Evolutionary conservation across 2,888 invertebrate species (phyloP).

Genomic region (Syrphus vitripennis): DNA sequence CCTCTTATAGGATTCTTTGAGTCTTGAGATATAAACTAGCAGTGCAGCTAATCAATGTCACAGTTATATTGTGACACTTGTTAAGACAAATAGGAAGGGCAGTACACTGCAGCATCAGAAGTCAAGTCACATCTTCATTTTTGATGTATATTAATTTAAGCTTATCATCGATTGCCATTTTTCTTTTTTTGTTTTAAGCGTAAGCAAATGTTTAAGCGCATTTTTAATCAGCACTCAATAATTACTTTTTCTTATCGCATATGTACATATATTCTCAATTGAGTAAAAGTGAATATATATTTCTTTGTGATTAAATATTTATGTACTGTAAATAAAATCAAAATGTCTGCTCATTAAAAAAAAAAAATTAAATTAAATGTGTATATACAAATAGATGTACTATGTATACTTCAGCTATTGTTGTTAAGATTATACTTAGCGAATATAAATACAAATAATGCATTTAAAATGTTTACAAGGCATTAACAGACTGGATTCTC

Average conservation of each 20-base stretch:
- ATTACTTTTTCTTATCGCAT: slow-evolving; percentile 49
- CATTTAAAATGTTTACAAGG: slow-evolving; percentile 55
- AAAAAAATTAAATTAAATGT: no score
- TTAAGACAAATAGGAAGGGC: background rate
- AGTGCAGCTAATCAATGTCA: slow-evolving; percentile 6
- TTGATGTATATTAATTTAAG: background rate
- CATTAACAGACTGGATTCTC: slow-evolving; percentile 43
- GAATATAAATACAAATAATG: slow-evolving; percentile 37
- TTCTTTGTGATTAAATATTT: slow-evolving; percentile 49
- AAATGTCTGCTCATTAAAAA: slow-evolving; percentile 45
- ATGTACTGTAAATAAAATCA: slow-evolving; percentile 49
- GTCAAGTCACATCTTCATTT: background rate
- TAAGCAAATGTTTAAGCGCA: background rate
- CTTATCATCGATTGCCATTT: background rate
- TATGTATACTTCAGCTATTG: slow-evolving; percentile 10
- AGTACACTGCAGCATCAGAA: background rate
- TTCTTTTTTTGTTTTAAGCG: background rate
- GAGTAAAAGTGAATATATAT: background rate
- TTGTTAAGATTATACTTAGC: background rate
- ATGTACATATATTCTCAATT: no score
- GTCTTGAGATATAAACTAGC: background rate
- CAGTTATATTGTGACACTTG: background rate
- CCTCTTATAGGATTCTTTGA: background rate
- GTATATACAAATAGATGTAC: slow-evolving; percentile 7
- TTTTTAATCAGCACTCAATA: slow-evolving; percentile 45